Percentiles rank a stretch among this genome's conserved stretches.
phyloP scores from a whole-genome alignment of 2,797 vertebrate genomes.

The Coracias cyanogaster region DNA sequence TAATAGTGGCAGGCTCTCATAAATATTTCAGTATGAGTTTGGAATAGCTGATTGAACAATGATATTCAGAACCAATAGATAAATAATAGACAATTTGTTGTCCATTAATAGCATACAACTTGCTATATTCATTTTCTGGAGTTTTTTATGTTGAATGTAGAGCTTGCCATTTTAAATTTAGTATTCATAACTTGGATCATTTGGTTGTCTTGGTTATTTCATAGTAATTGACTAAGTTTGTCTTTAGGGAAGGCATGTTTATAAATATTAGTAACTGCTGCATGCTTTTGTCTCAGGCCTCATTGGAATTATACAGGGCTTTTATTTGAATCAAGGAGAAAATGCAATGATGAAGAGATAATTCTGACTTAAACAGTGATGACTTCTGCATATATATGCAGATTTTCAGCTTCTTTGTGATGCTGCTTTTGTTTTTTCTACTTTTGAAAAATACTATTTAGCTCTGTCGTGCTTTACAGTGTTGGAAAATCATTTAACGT shows the following conservation, averaged over 20 bases:
- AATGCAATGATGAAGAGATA: neutral
- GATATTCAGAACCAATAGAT: neutral
- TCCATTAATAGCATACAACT: neutral
- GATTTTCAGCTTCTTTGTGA: neutral
- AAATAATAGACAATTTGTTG: neutral
- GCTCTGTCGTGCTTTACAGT: neutral
- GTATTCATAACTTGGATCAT: neutral
- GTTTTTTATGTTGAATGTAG: neutral
- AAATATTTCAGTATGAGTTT: neutral
- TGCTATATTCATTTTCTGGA: neutral
- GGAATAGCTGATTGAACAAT: neutral
- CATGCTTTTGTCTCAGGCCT: neutral
- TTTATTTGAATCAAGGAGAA: neutral
- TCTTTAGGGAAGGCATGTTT: neutral
- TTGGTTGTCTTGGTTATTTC: neutral
- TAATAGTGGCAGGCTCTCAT: neutral
- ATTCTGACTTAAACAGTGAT: neutral
- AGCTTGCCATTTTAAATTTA: neutral
- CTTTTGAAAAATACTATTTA: neutral
- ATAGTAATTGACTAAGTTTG: neutral
- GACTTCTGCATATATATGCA: neutral
- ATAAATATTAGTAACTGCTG: neutral
- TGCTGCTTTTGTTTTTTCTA: neutral
- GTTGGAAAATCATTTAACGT: neutral
- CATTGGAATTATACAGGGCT: neutral